Percentiles rank a stretch among this genome's conserved stretches.
Conservation (phyloP, 23 tunicate genomes). For the Phallusia fumigata region DNA sequence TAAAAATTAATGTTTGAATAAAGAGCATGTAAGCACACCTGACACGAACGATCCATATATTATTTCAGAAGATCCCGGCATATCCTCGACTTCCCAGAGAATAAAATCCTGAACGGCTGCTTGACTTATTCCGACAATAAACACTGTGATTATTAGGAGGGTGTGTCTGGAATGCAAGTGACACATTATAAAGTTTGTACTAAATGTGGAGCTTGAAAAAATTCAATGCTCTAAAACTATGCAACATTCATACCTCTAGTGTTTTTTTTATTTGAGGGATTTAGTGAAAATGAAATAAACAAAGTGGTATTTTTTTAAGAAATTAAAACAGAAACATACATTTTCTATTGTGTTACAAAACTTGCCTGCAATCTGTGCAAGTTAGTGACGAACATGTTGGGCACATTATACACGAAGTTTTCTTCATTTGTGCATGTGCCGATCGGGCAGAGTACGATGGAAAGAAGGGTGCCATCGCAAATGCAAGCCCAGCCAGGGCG, state of each 20-base stretch:
- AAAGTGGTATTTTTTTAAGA: too few relatives aligned
- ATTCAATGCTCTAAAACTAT: too few relatives aligned
- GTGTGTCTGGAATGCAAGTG: constrained; percentile 32
- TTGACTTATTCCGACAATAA: constrained; percentile 69
- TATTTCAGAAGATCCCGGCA: constrained; percentile 50
- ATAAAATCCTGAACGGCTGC: constrained; percentile 63
- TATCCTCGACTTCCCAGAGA: constrained; percentile 58
- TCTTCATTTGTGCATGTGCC: neutral
- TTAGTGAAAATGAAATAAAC: too few relatives aligned
- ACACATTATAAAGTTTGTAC: neutral
- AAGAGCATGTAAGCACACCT: constrained; percentile 35
- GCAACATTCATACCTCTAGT: too few relatives aligned
- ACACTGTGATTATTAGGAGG: constrained; percentile 57
- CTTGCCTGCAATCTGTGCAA: constrained; percentile 68
- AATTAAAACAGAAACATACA: too few relatives aligned
- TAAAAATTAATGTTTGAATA: too few relatives aligned
- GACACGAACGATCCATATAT: constrained; percentile 72
- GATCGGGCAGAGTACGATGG: constrained; percentile 41
- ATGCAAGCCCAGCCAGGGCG: constrained; percentile 50
- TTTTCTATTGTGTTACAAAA: neutral
- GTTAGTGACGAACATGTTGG: constrained; percentile 19
- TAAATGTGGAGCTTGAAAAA: too few relatives aligned
- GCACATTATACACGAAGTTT: constrained; percentile 17
- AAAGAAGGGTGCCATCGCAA: constrained; percentile 70
- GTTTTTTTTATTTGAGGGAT: too few relatives aligned